Evolutionary conservation across 2,113 vertebrate genomes (phyloP).

Genomic region (Anoplopoma fimbria): DNA sequence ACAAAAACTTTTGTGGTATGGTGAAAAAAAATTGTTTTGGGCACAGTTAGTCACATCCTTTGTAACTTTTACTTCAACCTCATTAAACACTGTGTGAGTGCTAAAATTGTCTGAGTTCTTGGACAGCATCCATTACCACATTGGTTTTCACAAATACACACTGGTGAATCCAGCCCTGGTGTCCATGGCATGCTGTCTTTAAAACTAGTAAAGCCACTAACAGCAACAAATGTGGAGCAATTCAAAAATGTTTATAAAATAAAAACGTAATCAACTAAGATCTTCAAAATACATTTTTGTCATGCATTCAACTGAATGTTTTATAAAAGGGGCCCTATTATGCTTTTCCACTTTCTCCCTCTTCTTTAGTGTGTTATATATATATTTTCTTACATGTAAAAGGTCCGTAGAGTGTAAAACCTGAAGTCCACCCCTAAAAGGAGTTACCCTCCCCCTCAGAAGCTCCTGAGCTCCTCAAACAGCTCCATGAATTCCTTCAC

Average conservation of each 20-base stretch:
- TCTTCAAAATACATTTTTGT: background rate
- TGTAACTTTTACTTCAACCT: background rate
- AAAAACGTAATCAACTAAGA: background rate
- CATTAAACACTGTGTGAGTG: background rate
- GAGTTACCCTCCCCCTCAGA: too few relatives aligned
- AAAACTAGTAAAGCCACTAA: background rate
- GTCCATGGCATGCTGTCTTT: background rate
- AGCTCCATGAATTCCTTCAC: too few relatives aligned
- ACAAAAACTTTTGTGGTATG: background rate
- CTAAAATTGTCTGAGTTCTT: background rate
- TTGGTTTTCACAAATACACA: background rate
- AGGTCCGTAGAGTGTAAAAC: too few relatives aligned
- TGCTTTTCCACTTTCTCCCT: too few relatives aligned
- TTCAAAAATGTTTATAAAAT: background rate
- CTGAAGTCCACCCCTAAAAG: too few relatives aligned
- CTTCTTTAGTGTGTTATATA: too few relatives aligned
- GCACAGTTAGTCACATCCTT: background rate
- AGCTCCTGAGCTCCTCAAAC: too few relatives aligned
- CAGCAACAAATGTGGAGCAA: background rate
- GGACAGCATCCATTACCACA: background rate
- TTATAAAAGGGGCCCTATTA: slow-evolving; percentile 32
- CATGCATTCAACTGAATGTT: slow-evolving; percentile 6
- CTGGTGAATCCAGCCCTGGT: background rate
- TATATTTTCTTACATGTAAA: too few relatives aligned
- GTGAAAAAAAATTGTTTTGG: background rate